Base-by-base conservation (phyloP, 2,888 invertebrate genomes). In the Euzophera pinguis region DNA sequence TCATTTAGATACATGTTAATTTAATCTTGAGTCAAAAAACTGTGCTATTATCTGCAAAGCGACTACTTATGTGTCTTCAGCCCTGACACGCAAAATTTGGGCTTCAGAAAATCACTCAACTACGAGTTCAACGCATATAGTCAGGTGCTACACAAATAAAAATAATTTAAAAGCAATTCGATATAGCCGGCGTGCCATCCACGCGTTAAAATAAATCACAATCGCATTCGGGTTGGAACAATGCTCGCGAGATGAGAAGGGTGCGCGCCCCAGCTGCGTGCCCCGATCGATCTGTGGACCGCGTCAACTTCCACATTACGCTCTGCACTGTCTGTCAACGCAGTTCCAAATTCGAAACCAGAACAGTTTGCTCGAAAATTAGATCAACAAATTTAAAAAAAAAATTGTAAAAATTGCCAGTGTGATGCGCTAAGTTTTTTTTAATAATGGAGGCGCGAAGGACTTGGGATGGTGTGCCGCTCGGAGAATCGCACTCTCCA, bases 201-300 rank as follows among this genome's bases (percentile, higher is more conserved):
- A 70, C 74, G 74, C 72, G 71, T 60, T 53, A 51, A 61, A 68
- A 78, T 80, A 81, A 85, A 87, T 88, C 85, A 80, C 76, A 77
- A 71, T 79, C 81, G 75, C 80, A 77, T 82, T 83, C 34, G 45
- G 43, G 9, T 73, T 75, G 68, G 83, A 82, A 84, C 87, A 85
- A 87, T 83, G 80, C 69, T 67, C 67, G 67, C 63, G 84, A 84
- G 86, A 85, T 82, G 75, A 79, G 86, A 86, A 87, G 89, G 89
- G 89, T 87, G 89, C 86, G 87, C 88, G 73, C 89, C 89, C 89
- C 86, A 88, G 84, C 87, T 88, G 89, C 89, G 89, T 86, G 63
- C 64, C 62, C 66, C 85, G 80, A 89, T 89, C 89, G 89, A 89
- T 88, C 79, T 72, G 81, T 84, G 84, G 84, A 82, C 85, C 88